Conservation (phyloP, 2,113 vertebrate genomes). For the Eulacestoma nigropectus region DNA sequence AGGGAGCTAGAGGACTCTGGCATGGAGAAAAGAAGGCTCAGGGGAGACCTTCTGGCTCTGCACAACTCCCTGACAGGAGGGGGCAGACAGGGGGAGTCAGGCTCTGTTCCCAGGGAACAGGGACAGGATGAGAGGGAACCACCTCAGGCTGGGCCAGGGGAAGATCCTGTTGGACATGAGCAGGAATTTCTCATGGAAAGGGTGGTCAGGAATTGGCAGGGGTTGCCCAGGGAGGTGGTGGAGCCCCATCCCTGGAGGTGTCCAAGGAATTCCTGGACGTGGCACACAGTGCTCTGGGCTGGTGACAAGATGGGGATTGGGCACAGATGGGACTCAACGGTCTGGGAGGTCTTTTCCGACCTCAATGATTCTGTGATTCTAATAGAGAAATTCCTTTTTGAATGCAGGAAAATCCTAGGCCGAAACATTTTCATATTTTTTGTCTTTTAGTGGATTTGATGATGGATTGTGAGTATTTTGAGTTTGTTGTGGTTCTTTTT, state of each 20-base stretch:
- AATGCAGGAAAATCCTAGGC: not conserved
- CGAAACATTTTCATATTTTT: not conserved
- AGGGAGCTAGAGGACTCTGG: no score
- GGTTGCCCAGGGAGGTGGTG: not conserved
- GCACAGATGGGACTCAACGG: fast-evolving
- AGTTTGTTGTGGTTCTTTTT: not conserved
- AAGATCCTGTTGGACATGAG: not conserved
- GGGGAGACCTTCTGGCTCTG: not conserved
- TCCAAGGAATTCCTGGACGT: not conserved
- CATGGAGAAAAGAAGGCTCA: not conserved
- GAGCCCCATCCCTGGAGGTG: not conserved
- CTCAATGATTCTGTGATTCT: not conserved
- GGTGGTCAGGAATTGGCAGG: fast-evolving
- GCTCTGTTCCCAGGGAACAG: not conserved
- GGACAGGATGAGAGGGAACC: not conserved
- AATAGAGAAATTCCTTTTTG: not conserved
- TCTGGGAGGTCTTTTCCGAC: not conserved
- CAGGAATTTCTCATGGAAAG: not conserved
- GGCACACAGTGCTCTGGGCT: not conserved
- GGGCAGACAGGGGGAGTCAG: fast-evolving
- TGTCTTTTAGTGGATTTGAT: not conserved
- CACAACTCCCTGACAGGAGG: not conserved
- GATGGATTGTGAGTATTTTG: not conserved
- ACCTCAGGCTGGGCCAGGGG: not conserved
- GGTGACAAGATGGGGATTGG: not conserved